Evolutionary conservation across 2,113 vertebrate genomes (phyloP).

Genomic region (Turdus rufiventris): DNA sequence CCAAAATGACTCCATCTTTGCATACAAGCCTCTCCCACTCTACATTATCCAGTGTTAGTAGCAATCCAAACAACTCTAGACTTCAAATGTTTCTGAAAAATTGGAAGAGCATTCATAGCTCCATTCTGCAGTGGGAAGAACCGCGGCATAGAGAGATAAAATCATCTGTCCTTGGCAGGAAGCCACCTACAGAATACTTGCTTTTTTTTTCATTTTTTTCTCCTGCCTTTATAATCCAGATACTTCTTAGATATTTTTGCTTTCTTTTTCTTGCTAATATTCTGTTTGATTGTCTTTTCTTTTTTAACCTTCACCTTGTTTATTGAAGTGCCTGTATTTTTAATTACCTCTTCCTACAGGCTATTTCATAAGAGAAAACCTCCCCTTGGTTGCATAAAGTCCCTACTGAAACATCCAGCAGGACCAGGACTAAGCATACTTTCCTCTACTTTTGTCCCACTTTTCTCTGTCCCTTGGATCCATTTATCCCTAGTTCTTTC

Average conservation of each 20-base stretch:
- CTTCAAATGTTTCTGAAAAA: conserved; percentile 24
- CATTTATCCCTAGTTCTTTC: background rate
- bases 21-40: background rate
- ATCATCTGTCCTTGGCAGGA: background rate
- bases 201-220: background rate
- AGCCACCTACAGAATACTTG: conserved; percentile 14
- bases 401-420: background rate
- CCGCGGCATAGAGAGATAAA: background rate
- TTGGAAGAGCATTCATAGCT: background rate
- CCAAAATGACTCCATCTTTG: background rate
- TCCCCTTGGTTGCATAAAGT: background rate
- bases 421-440: background rate
- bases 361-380: background rate
- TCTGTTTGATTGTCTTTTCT: background rate
- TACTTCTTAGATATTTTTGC: background rate
- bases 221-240: background rate
- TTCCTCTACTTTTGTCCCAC: background rate
- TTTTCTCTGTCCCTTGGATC: background rate
- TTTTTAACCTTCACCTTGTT: background rate
- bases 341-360: background rate
- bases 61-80: background rate
- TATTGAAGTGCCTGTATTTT: background rate
- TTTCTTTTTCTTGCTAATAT: background rate
- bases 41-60: background rate
- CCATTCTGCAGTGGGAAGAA: conserved; percentile 2